Conservation (phyloP, 2,113 vertebrate species). For the Eidolon helvum region DNA sequence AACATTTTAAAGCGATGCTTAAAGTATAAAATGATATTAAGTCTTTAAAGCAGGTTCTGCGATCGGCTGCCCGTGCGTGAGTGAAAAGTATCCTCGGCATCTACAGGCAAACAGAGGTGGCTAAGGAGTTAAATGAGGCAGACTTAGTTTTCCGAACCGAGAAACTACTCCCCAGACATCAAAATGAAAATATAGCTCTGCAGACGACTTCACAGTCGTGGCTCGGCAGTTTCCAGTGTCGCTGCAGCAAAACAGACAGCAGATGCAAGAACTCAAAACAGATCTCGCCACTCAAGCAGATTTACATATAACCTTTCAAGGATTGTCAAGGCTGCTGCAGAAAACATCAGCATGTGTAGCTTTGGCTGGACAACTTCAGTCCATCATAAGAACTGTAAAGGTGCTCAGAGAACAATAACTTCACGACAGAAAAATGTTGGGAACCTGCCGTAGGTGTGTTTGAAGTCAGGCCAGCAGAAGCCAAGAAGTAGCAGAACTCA, state of each 20-base stretch:
- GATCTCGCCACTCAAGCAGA: conserved; percentile 95
- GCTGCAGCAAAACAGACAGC: conserved; percentile 94
- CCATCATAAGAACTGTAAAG: conserved; percentile 91
- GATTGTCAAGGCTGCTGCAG: conserved; percentile 91
- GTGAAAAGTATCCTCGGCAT: conserved; percentile 90
- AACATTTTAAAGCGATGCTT: conserved; percentile 86
- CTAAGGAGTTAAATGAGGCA: conserved; percentile 92
- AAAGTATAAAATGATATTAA: conserved; percentile 92
- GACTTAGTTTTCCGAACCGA: conserved; percentile 89
- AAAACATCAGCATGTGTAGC: conserved; percentile 92
- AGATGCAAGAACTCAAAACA: conserved; percentile 97
- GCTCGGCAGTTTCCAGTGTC: conserved; percentile 95
- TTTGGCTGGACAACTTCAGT: conserved; percentile 88
- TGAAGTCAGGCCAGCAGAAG: conserved; percentile 87
- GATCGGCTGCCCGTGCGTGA: conserved; percentile 87
- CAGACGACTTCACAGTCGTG: conserved; percentile 92
- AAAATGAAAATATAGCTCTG: conserved; percentile 90
- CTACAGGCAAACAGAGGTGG: conserved; percentile 92
- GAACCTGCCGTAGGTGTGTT: conserved; percentile 90
- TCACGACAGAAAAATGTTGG: conserved; percentile 88
- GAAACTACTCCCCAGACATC: conserved; percentile 90
- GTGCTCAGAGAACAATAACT: conserved; percentile 92
- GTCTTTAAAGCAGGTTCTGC: conserved; percentile 88
- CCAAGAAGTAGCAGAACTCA: conserved; percentile 88
- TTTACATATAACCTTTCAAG: conserved; percentile 95